Evolutionary conservation across 1,140 invertebrate genomes (phyloP).

Genomic region (Temnothorax curvispinosus): DNA sequence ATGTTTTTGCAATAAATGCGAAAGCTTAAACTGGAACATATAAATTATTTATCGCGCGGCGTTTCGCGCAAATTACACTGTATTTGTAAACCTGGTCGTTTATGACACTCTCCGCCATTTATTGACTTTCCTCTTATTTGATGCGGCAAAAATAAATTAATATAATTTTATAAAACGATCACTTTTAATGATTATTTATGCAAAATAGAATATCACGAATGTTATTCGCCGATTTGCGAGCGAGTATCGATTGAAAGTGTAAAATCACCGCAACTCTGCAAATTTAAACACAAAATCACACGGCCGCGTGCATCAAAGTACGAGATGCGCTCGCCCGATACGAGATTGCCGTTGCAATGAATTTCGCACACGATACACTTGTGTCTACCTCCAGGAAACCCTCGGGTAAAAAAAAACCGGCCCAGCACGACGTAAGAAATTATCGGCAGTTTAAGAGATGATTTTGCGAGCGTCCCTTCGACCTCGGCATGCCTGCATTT

Average conservation of each 20-base stretch:
- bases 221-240: background rate
- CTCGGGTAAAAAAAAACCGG: background rate
- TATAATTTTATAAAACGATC: conserved; percentile 37
- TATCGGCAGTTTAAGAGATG: conserved; percentile 52
- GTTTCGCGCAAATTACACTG: background rate
- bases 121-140: conserved; percentile 28
- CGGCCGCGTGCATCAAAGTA: conserved; percentile 18
- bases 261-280: background rate
- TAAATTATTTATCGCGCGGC: conserved; percentile 40
- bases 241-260: background rate
- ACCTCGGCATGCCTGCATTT: conserved; percentile 27
- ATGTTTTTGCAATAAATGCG: conserved; percentile 40
- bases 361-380: conserved; percentile 46
- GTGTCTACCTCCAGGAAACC: conserved; percentile 20
- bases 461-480: conserved; percentile 16
- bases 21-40: conserved; percentile 16
- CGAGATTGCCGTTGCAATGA: conserved; percentile 22
- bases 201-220: background rate
- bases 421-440: conserved; percentile 24
- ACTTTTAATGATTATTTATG: conserved; percentile 47
- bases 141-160: conserved; percentile 41
- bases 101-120: conserved; percentile 19
- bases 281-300: conserved; percentile 32
- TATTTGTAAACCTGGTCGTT: conserved; percentile 26
- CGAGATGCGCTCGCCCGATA: conserved; percentile 32